A percentile compares a stretch with the other conserved stretches of the same genome.
Conservation (phyloP, 2,113 vertebrate species). For the Hippocampus abdominalis region DNA sequence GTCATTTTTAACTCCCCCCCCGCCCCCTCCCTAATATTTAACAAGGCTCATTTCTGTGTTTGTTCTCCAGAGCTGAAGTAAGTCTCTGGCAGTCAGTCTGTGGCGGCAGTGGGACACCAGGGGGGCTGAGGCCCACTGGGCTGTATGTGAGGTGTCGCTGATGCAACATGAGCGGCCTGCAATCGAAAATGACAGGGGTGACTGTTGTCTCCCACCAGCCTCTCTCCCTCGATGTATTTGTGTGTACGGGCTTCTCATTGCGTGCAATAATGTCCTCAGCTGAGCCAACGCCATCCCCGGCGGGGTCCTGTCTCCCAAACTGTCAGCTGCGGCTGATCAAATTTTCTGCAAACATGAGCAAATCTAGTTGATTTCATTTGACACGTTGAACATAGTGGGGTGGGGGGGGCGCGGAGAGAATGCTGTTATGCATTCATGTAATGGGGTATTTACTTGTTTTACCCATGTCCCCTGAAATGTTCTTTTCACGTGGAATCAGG, state of each 20-base stretch:
- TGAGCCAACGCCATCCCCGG: slow-evolving; percentile 48
- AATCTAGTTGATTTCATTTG: slow-evolving; percentile 50
- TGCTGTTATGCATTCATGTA: slow-evolving; percentile 48
- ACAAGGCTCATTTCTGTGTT: slow-evolving; percentile 60
- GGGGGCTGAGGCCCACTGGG: slow-evolving; percentile 56
- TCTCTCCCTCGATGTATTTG: slow-evolving; percentile 33
- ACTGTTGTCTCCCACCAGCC: slow-evolving; percentile 67
- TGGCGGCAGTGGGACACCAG: slow-evolving; percentile 66
- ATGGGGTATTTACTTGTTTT: slow-evolving; percentile 15
- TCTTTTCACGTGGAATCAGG: too few relatives aligned
- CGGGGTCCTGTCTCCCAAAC: slow-evolving; percentile 47
- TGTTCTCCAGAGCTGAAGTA: slow-evolving; percentile 74
- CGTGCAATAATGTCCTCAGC: slow-evolving; percentile 64
- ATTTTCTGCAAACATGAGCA: slow-evolving; percentile 38
- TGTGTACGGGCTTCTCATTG: slow-evolving; percentile 29
- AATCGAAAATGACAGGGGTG: slow-evolving; percentile 74
- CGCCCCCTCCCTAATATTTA: slow-evolving; percentile 12
- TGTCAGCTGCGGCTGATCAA: slow-evolving; percentile 57
- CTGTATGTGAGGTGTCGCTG: slow-evolving; percentile 68
- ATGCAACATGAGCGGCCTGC: slow-evolving; percentile 61
- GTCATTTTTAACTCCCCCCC: background rate
- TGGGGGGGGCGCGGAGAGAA: slow-evolving; percentile 35
- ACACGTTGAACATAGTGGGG: slow-evolving; percentile 31
- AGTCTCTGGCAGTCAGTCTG: slow-evolving; percentile 56
- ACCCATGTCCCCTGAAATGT: too few relatives aligned